Conservation (phyloP, 2,888 invertebrate species). For the Malthinus flaveolus region DNA sequence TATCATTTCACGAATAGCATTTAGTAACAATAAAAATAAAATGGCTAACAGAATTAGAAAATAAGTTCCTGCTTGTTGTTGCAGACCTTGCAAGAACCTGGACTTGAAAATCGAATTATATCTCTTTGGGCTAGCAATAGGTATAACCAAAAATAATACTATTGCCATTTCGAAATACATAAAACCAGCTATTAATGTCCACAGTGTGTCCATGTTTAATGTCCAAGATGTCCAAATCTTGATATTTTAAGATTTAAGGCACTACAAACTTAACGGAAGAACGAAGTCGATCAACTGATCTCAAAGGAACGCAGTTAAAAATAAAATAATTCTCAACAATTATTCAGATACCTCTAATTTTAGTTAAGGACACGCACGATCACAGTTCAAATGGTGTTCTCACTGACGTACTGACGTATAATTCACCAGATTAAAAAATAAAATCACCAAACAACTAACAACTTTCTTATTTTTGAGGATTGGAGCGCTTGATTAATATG, state of each 20-base stretch:
- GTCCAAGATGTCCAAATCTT: too few species aligned
- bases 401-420: too few species aligned
- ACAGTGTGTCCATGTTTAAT: conserved; percentile 99
- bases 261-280: too few species aligned
- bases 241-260: background rate
- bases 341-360: background rate
- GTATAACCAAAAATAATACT: conserved; percentile 84
- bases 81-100: conserved; percentile 76
- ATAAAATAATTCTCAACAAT: background rate
- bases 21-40: conserved; percentile 85
- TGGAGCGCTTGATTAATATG: too few species aligned
- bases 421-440: too few species aligned
- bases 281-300: too few species aligned
- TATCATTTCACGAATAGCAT: conserved; percentile 92
- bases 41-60: conserved; percentile 84
- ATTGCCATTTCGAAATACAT: conserved; percentile 88
- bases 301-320: background rate
- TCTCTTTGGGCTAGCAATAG: conserved; percentile 82
- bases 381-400: background rate
- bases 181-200: conserved; percentile 95
- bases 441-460: too few species aligned
- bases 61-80: conserved; percentile 78
- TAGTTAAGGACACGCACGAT: conserved; percentile 3
- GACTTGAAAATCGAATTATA: conserved; percentile 93
- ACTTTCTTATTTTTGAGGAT: too few species aligned